Evolutionary conservation across 2,113 vertebrate genomes (phyloP).

Genomic region (Cyanistes caeruleus): DNA sequence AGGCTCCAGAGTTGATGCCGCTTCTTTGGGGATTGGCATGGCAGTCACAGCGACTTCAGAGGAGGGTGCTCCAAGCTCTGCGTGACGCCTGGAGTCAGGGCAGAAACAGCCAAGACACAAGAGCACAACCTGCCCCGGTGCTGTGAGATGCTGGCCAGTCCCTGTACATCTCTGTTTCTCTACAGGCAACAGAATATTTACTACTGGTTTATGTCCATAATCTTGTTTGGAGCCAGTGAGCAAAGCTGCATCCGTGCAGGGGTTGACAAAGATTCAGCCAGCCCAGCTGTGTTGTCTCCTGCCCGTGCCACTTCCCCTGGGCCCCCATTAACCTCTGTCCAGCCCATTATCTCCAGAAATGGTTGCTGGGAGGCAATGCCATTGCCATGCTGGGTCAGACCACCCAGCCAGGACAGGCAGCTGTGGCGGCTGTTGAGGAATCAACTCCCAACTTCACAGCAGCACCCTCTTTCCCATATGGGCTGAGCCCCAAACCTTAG

Average conservation of each 20-base stretch:
- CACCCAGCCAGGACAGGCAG: background rate
- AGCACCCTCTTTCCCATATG: fast-evolving
- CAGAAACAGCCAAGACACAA: background rate
- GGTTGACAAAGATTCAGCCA: background rate
- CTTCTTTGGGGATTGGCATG: conserved; percentile 11
- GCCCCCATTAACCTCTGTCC: background rate
- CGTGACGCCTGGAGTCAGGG: background rate
- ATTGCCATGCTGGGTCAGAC: background rate
- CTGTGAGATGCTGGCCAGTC: background rate
- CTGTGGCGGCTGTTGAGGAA: background rate
- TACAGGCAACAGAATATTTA: background rate
- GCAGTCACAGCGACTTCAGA: background rate
- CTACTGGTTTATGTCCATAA: background rate
- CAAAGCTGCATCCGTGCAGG: fast-evolving
- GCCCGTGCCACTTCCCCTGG: background rate
- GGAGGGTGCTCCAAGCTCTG: background rate
- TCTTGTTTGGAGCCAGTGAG: background rate
- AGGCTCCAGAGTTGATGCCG: conserved; percentile 17
- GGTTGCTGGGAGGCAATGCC: background rate
- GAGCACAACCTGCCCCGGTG: background rate
- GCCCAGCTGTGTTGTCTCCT: background rate
- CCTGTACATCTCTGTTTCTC: background rate
- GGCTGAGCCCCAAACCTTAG: background rate
- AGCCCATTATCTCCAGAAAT: background rate
- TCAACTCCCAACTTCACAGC: background rate